phyloP scores from a whole-genome alignment of 2,888 invertebrate genomes.

The Neoscelio sp. region DNA sequence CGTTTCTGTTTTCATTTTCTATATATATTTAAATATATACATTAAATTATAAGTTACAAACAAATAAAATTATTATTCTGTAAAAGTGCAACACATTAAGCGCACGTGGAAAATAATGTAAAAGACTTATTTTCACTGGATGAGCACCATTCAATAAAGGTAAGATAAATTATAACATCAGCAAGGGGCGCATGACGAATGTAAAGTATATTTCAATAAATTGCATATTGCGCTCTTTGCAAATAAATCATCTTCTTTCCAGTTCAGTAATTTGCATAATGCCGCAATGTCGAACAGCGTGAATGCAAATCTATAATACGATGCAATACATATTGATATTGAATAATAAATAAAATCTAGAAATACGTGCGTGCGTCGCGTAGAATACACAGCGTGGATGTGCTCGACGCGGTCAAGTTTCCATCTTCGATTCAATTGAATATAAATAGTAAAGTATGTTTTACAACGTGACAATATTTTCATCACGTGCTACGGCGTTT shows the following conservation, averaged over 20 bases:
- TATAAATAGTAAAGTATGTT: conserved; percentile 50
- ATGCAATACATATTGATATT: conserved; percentile 54
- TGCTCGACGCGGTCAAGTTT: conserved; percentile 48
- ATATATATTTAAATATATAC: too few relatives aligned
- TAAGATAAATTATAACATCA: conserved; percentile 37
- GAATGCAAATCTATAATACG: conserved; percentile 56
- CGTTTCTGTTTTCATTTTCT: too few relatives aligned
- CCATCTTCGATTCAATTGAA: conserved; percentile 33
- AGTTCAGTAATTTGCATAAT: conserved; percentile 53
- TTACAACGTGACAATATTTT: conserved; percentile 57
- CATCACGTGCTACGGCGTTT: conserved; percentile 36
- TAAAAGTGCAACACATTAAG: background rate
- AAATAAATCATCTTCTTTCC: conserved; percentile 59
- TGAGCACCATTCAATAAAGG: conserved; percentile 14
- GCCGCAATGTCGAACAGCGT: conserved; percentile 24
- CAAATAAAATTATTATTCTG: background rate
- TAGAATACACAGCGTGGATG: conserved; percentile 1
- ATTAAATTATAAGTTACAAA: too few relatives aligned
- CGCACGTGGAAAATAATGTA: conserved; percentile 15
- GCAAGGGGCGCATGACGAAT: conserved; percentile 36
- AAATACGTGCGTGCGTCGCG: conserved; percentile 6
- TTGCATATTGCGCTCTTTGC: conserved; percentile 34
- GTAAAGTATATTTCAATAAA: conserved; percentile 49
- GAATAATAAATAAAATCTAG: conserved; percentile 54
- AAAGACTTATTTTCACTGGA: conserved; percentile 8